Base-by-base conservation (phyloP, 2,113 vertebrate species). In the Hippocampus mohnikei region DNA sequence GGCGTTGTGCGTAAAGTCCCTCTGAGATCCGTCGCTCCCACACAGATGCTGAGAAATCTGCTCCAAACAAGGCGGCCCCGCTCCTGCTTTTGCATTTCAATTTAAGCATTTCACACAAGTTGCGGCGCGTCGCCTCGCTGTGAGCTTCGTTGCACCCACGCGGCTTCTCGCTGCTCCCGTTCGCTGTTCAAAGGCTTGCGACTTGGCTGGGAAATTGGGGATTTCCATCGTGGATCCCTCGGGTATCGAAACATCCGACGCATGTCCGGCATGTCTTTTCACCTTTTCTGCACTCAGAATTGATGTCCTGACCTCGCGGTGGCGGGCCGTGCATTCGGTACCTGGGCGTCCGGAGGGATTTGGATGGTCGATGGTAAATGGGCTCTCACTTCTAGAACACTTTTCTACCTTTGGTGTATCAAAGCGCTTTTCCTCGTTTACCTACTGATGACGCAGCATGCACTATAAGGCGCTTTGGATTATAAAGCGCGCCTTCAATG, bases 71-170 rank as follows among this genome's bases (percentile, higher is more conserved):
- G 85, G 75, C 86, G 85, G 81, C 82, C 89, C 15, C 78, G 84
- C 87, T 90, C 87, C 89, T 89, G 83, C 87, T 93, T 37, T 91
- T 91, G 92, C 91, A 92, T 93, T 91, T 92, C 88, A 88, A 91
- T 92, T 91, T 91, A 90, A 90, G 89, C 91, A 91, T 93, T 91
- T 92, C 91, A 90, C 82, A 91, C 89, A 90, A 82, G 88, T 91
- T 88, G 91, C 92, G 91, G 88, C 87, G 83, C 83, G 90, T 87
- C 83, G 81, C 88, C 85, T 82, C 77, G 80, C 88, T 86, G 58
- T 33, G 84, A 87, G 85, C 87, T 48, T 84, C 84, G 81, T 84
- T 87, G 84, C 89, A 83, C 89, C 90, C 90, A 88, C 88, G 83
- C 86, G 86, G 86, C 84, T 85, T 85, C 85, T 81, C 77, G 80